phyloP scores from a whole-genome alignment of 2,113 vertebrate genomes.

The Edolisoma coerulescens region DNA sequence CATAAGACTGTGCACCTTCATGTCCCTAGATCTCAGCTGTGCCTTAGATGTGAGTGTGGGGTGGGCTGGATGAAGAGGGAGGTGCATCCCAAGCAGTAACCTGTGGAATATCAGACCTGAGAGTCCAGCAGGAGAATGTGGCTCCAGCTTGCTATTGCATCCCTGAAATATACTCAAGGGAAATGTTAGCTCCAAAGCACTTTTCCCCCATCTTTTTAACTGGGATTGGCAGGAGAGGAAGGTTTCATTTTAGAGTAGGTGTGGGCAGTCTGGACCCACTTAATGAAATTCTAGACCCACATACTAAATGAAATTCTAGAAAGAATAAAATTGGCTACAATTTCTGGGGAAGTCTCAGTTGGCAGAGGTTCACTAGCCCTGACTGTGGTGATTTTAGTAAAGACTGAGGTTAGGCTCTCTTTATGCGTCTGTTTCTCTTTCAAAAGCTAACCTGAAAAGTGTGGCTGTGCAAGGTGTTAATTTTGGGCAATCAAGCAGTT shows the following conservation, averaged over 20 bases:
- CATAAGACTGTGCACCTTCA: neutral
- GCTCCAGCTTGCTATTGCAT: neutral
- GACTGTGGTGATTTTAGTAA: neutral
- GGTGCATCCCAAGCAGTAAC: neutral
- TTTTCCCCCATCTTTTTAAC: accelerated
- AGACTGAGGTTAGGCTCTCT: neutral
- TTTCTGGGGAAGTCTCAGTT: neutral
- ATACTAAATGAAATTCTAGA: neutral
- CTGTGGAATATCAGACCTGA: neutral
- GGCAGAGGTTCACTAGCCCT: neutral
- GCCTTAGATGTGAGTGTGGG: neutral
- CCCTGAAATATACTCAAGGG: neutral
- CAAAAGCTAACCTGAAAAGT: neutral
- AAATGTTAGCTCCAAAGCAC: neutral
- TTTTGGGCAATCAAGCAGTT: neutral
- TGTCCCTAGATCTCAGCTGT: neutral
- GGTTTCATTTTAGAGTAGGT: neutral
- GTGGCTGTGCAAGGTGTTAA: neutral
- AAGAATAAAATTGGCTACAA: neutral
- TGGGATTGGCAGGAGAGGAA: neutral
- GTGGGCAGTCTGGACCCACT: neutral
- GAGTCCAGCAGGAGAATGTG: neutral
- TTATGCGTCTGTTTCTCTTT: neutral
- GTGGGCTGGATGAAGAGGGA: neutral
- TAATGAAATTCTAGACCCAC: too few species aligned